Evolutionary conservation across 2,113 vertebrate species (phyloP), one percentile per base, ranked within the genome.

Genomic region (Hirundichthys speculiger): DNA sequence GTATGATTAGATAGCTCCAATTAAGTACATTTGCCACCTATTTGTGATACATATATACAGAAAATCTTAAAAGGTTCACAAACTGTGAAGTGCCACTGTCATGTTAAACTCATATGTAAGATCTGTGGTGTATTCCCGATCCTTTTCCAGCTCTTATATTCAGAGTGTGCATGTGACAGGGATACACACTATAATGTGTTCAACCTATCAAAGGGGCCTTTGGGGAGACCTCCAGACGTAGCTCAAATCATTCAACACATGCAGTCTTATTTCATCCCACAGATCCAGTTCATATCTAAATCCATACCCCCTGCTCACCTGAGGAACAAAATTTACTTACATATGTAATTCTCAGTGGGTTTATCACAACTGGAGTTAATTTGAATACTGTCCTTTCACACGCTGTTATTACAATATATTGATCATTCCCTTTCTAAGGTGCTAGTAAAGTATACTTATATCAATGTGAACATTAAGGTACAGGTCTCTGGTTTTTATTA

Each of bases 201-300:
- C 39, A 43, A 39, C 60, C 48, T 63, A 27, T 50, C 47, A 63
- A 40, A 64, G 22, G 39, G 24, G 24, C 40, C 61, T 38, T 52
- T 30, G n/a, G 61, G 39, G 48, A 64, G 19, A 43, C 38, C 48
- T 41, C 39, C 39, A 43, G 61, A 39, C 47, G 52, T 27, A 52
- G 21, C 61, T 11, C 22, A 51, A 64, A 39, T 42, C 49, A 30
- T 52, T 27, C 48, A 64, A 42, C 22, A 22, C 15, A 10, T 19
- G n/a, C 39, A 34, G 58, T 34, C 45, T 61, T 38, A 15, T 52
- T 63, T 64, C 40, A 64, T 52, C 61, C 43, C 48, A 52, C 18
- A 19, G 38, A 51, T 14, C 47, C 20, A 14, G 59, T 19, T 38
- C 22, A n/a, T 47, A 61, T 34, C 43, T 18, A 16, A 45, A n/a